Conservation (phyloP, 2,888 invertebrate genomes). For the Ophioninae sp. region DNA sequence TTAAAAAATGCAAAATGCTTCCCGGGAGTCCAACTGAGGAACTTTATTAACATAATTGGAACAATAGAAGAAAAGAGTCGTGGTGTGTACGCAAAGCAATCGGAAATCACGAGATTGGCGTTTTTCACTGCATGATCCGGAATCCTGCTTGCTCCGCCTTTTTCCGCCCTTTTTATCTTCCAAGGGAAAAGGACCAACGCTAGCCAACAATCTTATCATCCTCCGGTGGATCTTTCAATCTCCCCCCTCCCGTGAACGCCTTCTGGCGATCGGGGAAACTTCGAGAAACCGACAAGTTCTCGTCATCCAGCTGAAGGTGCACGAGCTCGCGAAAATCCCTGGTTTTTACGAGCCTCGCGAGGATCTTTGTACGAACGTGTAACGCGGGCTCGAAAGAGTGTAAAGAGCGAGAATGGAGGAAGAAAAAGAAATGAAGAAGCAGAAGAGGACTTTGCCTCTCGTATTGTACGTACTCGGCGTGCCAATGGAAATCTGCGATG, state of each 20-base stretch:
- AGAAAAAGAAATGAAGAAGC: conserved; percentile 7
- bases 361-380: conserved; percentile 47
- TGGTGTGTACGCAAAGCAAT: conserved; percentile 4
- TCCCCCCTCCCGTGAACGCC: not conserved
- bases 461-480: not conserved
- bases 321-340: conserved; percentile 26
- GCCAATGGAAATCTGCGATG: not conserved
- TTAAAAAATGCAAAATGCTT: conserved; percentile 8
- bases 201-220: conserved; percentile 40
- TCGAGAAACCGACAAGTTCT: conserved; percentile 14
- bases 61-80: conserved; percentile 54
- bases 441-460: not conserved
- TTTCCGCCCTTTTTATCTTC: not conserved
- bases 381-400: conserved; percentile 43
- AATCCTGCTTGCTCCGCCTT: not conserved
- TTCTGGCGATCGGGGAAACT: not conserved
- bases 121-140: conserved; percentile 6
- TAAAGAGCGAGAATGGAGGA: conserved; percentile 4
- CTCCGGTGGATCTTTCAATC: not conserved
- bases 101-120: conserved; percentile 15
- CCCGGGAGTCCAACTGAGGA: conserved; percentile 39
- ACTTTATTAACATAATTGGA: conserved; percentile 38
- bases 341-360: conserved; percentile 44
- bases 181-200: not conserved
- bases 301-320: conserved; percentile 36